Conservation (phyloP, 1,140 invertebrate genomes). For the Pemphigus obesinymphae region DNA sequence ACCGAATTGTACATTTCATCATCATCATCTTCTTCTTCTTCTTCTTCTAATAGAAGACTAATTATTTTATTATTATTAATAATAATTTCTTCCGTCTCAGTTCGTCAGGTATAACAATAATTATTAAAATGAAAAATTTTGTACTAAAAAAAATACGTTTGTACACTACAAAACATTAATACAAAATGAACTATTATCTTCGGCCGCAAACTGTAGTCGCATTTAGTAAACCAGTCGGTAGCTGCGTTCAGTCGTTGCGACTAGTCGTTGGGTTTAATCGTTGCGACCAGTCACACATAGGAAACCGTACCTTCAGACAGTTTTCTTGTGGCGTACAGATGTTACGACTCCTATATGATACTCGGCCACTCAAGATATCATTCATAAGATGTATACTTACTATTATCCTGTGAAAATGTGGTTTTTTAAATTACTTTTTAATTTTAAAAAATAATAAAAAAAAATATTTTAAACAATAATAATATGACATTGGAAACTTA, state of each 20-base stretch:
- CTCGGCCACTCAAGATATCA: too few relatives aligned
- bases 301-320: neutral
- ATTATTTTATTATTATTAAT: slow-evolving; percentile 13
- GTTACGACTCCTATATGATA: too few relatives aligned
- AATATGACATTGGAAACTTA: too few relatives aligned
- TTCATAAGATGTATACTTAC: too few relatives aligned
- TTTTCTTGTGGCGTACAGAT: too few relatives aligned
- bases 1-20: neutral
- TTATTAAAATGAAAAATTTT: neutral
- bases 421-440: too few relatives aligned
- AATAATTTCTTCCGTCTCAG: neutral
- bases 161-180: neutral
- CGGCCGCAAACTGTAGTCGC: neutral
- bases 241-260: neutral
- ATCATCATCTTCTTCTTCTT: neutral
- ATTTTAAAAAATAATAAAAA: too few relatives aligned
- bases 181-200: neutral
- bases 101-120: neutral
- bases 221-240: neutral
- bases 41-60: neutral
- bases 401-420: too few relatives aligned
- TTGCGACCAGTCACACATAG: neutral
- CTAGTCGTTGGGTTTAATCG: neutral
- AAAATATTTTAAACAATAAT: too few relatives aligned
- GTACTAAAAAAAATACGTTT: neutral